A percentile compares a stretch with the other conserved stretches of the same genome.
These are phyloP conservation scores for Perdita meconis DNA, from an alignment of 2,888 invertebrate species.

Conservation along the genomic window DNA sequence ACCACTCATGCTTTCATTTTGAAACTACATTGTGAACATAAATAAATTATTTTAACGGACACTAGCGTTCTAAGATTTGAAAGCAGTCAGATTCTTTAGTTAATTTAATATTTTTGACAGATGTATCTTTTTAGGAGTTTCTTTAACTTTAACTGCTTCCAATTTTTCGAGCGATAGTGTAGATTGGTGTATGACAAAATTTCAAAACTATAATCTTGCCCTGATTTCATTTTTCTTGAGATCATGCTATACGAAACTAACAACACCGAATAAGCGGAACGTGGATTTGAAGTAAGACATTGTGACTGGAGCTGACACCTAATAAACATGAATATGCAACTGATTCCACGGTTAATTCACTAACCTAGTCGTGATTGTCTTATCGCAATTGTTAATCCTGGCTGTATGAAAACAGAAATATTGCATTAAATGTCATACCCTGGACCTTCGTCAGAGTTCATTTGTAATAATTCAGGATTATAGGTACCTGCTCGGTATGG, in stretches of 20 bases:
- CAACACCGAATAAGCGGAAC: slow-evolving; percentile 38
- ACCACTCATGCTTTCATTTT: slow-evolving; percentile 19
- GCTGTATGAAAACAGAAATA: slow-evolving; percentile 74
- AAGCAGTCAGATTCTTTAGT: too few relatives aligned
- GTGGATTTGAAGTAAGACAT: slow-evolving; percentile 24
- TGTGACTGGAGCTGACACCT: slow-evolving; percentile 33
- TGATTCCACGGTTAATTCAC: slow-evolving; percentile 68
- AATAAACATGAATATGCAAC: slow-evolving; percentile 58
- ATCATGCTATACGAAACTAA: neutral
- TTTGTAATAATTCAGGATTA: neutral
- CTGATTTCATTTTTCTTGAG: neutral
- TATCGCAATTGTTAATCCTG: slow-evolving; percentile 73
- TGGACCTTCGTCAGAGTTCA: slow-evolving; percentile 6
- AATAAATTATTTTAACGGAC: too few relatives aligned
- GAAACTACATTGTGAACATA: neutral
- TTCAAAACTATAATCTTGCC: neutral
- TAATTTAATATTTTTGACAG: too few relatives aligned
- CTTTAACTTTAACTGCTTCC: too few relatives aligned
- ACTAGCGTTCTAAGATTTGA: too few relatives aligned
- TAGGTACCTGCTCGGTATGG: slow-evolving; percentile 78
- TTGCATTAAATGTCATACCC: slow-evolving; percentile 34
- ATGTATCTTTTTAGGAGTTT: too few relatives aligned
- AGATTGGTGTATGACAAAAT: slow-evolving; percentile 1
- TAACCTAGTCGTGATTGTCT: slow-evolving; percentile 76
- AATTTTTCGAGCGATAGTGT: too few relatives aligned